Evolutionary conservation across 2,113 vertebrate species (phyloP).

Genomic region (Paramormyrops kingsleyae): DNA sequence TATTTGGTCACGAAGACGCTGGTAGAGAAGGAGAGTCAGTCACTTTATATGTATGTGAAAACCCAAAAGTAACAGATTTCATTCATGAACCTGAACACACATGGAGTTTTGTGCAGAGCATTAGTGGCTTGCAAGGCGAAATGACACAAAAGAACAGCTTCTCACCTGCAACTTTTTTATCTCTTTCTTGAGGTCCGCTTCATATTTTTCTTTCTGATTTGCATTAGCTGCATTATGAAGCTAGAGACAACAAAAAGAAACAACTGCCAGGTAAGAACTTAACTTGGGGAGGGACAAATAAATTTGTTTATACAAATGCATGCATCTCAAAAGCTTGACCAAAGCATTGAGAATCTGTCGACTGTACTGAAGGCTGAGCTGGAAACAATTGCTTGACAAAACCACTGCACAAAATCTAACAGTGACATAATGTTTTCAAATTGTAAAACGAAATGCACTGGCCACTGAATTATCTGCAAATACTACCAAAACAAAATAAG

Average conservation of each 20-base stretch:
- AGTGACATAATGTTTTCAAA: neutral
- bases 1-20: slow-evolving; percentile 93
- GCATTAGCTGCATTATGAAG: slow-evolving; percentile 75
- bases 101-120: neutral
- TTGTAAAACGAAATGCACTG: neutral
- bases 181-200: slow-evolving; percentile 75
- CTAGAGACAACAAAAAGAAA: slow-evolving; percentile 33
- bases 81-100: neutral
- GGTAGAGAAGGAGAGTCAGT: slow-evolving; percentile 23
- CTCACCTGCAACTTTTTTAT: slow-evolving; percentile 74
- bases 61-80: neutral
- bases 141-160: slow-evolving; percentile 22
- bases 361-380: neutral
- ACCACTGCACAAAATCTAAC: neutral
- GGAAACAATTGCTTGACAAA: neutral
- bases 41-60: neutral
- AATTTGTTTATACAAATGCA: neutral
- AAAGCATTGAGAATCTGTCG: neutral
- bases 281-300: neutral
- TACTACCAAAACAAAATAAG: neutral
- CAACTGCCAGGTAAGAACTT: neutral
- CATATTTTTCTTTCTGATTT: slow-evolving; percentile 77
- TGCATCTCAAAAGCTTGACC: neutral
- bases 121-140: neutral
- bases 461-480: neutral